A percentile compares a stretch with the other conserved stretches of the same genome.
phyloP scores from a whole-genome alignment of 1,140 invertebrate species.

The Akabosia matsudoensis region DNA sequence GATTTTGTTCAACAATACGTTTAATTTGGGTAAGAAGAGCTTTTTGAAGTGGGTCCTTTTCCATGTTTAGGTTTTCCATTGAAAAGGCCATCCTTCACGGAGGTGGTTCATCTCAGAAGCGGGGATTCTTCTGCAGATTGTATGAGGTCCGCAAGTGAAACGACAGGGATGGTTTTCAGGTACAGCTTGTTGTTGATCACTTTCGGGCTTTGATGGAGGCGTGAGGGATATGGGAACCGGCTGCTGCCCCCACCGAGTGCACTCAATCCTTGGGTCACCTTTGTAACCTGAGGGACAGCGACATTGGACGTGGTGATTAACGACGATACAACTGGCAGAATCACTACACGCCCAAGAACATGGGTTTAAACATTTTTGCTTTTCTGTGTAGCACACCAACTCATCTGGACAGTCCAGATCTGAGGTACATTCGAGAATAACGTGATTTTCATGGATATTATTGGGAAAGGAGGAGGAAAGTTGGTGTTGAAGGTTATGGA shows the following conservation, averaged over 20 bases:
- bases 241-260: constrained; percentile 32
- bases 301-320: constrained; percentile 55
- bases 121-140: constrained; percentile 55
- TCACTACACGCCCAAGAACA: constrained; percentile 63
- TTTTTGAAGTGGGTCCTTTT: background rate
- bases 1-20: background rate
- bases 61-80: background rate
- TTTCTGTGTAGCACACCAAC: constrained; percentile 60
- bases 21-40: background rate
- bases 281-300: constrained; percentile 51
- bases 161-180: constrained; percentile 57
- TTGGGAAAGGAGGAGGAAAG: background rate
- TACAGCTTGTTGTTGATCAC: constrained; percentile 3
- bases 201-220: background rate
- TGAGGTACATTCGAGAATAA: background rate
- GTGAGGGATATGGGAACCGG: background rate
- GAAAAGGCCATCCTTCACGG: background rate
- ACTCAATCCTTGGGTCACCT: constrained; percentile 48
- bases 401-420: constrained; percentile 59
- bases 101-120: background rate
- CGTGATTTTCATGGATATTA: background rate
- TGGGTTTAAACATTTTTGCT: constrained; percentile 64
- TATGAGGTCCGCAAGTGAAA: constrained; percentile 67
- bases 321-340: constrained; percentile 57
- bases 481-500: background rate